Evolutionary conservation across 1,140 invertebrate genomes (phyloP), one percentile per base, ranked within the genome.

Genomic region (Cotesia typhae): DNA sequence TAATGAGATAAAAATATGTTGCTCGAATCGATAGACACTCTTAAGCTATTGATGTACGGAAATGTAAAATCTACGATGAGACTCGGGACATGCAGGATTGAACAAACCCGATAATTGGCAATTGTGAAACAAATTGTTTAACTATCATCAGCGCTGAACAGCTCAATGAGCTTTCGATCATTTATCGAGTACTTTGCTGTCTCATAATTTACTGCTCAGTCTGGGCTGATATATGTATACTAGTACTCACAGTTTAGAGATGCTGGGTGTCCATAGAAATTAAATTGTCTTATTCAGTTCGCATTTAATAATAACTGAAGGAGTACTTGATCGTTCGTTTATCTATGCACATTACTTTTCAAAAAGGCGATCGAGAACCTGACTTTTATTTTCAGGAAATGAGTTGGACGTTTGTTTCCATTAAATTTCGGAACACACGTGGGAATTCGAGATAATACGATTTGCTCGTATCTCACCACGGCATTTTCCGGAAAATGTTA

Each of bases 121-220:
- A 66, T 66, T 66, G 41, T 51, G 41, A 52, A 64, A 64, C 37
- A 64, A 64, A 64, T 64, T 64, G 61, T 64, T 64, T 64, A 36
- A 36, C 36, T 36, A 64, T 64, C 61, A 64, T 35, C 28, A n/a
- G 37, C 59, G 2, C 28, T 35, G 14, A 10, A 35, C 36, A 38
- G 10, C 10, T 64, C 10, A 38, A 64, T 17, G 36, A 38, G 12
- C 38, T 38, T 64, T 36, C n/a, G 14, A 64, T 64, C 61, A 64
- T 64, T 64, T 64, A 64, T 17, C 37, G 28, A 64, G 53, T 17
- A 55, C 17, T 55, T 55, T n/a, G 10, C 53, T 5, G 10, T 55
- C 53, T 55, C 12, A 55, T 55, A 55, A n/a, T 55, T 55, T 55
- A 55, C 53, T 51, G 12, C 7, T n/a, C 53, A 55, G 4, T 55